Conservation (phyloP, 2,797 vertebrate species). For the Myotis vivesi region DNA sequence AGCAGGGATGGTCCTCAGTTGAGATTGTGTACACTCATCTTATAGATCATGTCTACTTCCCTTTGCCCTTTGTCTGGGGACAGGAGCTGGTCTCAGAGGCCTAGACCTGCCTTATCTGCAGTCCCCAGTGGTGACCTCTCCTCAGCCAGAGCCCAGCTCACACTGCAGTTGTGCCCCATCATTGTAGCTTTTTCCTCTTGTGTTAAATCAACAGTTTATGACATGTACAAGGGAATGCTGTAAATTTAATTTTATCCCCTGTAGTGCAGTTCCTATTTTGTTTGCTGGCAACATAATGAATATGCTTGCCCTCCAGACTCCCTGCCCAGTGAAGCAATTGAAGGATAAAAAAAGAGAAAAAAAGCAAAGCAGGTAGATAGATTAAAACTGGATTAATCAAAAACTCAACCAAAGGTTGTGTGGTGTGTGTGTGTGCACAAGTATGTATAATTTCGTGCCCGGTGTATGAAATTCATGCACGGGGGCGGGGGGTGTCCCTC, state of each 20-base stretch:
- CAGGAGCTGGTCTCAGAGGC: neutral
- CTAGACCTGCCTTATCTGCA: neutral
- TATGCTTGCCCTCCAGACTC: constrained; percentile 85
- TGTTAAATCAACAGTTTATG: constrained; percentile 88
- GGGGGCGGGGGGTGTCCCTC: too few relatives aligned
- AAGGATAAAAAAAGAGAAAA: constrained; percentile 83
- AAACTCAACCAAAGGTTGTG: constrained; percentile 74
- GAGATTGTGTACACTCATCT: neutral
- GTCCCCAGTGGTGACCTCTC: constrained; percentile 45
- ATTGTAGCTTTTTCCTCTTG: constrained; percentile 77
- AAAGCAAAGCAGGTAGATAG: constrained; percentile 77
- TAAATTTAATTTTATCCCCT: constrained; percentile 89
- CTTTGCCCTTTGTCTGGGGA: neutral
- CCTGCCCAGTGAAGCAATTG: constrained; percentile 83
- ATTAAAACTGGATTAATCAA: constrained; percentile 84
- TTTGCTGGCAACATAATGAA: constrained; percentile 86
- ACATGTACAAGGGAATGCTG: constrained; percentile 86
- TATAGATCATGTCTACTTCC: neutral
- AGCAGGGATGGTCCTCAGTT: neutral
- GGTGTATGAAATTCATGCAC: too few relatives aligned
- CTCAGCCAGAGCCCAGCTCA: constrained; percentile 36
- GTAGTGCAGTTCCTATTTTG: constrained; percentile 84
- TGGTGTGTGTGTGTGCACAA: neutral
- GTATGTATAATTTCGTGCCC: neutral
- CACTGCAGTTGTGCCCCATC: constrained; percentile 60